phyloP scores from a whole-genome alignment of 2,888 invertebrate species.

The Torymus auratus region DNA sequence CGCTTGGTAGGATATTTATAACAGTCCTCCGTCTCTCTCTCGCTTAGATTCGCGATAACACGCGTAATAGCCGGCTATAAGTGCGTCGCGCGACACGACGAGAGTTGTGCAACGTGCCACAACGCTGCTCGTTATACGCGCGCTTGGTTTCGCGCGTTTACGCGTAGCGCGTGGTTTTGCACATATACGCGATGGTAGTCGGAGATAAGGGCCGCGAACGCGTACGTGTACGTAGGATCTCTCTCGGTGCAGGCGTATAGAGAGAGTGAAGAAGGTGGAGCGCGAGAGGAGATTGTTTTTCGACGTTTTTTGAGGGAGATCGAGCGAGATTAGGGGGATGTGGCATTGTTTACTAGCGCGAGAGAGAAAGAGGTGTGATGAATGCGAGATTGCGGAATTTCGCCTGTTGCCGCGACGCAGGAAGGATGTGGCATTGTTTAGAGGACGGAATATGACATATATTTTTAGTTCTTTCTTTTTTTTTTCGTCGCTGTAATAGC shows the following conservation, averaged over 20 bases:
- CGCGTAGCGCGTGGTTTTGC: too few relatives aligned
- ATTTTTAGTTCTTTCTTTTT: too few relatives aligned
- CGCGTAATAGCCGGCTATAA: neutral
- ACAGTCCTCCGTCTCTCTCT: neutral
- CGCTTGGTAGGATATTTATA: conserved; percentile 6
- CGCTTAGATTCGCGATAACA: neutral
- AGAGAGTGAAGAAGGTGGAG: neutral
- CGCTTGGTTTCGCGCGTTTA: too few relatives aligned
- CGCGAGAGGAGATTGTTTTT: neutral
- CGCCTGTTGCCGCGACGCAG: neutral
- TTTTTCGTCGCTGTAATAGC: too few relatives aligned
- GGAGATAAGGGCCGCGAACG: too few relatives aligned
- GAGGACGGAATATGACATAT: neutral
- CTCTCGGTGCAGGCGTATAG: neutral
- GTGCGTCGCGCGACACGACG: neutral
- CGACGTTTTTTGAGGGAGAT: conserved; percentile 21
- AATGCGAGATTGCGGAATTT: conserved; percentile 30
- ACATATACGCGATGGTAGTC: too few relatives aligned
- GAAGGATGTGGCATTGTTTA: conserved; percentile 31
- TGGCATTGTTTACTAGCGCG: conserved; percentile 25
- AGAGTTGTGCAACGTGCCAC: too few relatives aligned
- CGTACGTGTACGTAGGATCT: too few relatives aligned
- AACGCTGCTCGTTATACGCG: too few relatives aligned
- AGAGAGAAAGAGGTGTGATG: neutral
- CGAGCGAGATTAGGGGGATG: conserved; percentile 16